These are phyloP conservation scores for Tetrax tetrax DNA, from an alignment of 2,113 vertebrate species.

Conservation along the genomic window DNA sequence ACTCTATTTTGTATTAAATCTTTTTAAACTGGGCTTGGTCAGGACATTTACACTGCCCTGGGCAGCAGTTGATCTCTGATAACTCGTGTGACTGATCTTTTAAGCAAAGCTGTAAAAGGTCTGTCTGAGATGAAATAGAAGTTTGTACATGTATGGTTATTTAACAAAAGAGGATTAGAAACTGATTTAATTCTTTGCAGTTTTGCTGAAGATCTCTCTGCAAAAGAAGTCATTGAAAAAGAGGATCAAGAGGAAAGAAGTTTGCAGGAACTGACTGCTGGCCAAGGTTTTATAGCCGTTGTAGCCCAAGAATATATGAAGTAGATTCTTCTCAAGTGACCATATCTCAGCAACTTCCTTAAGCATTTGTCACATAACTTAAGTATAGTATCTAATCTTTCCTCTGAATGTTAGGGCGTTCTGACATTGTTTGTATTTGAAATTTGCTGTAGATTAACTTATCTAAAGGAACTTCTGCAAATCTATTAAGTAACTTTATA, in stretches of 20 bases:
- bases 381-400: neutral
- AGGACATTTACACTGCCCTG: neutral
- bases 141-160: constrained; percentile 34
- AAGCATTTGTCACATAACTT: constrained; percentile 25
- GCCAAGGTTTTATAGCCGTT: constrained; percentile 62
- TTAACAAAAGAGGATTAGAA: constrained; percentile 64
- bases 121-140: constrained; percentile 47
- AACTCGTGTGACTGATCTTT: constrained; percentile 3
- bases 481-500: neutral
- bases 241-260: constrained; percentile 69
- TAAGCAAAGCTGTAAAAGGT: constrained; percentile 26
- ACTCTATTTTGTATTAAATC: neutral
- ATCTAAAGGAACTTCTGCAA: neutral
- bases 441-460: neutral
- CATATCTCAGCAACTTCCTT: constrained; percentile 36
- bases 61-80: constrained; percentile 17
- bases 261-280: constrained; percentile 70
- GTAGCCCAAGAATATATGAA: constrained; percentile 60
- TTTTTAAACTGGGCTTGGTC: neutral
- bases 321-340: constrained; percentile 47
- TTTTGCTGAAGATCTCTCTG: constrained; percentile 69
- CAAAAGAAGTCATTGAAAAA: constrained; percentile 71
- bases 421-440: neutral
- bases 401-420: neutral
- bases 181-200: constrained; percentile 72